Evolutionary conservation across 2,888 invertebrate species (phyloP).

Genomic region (Scaptomyza polygonia): DNA sequence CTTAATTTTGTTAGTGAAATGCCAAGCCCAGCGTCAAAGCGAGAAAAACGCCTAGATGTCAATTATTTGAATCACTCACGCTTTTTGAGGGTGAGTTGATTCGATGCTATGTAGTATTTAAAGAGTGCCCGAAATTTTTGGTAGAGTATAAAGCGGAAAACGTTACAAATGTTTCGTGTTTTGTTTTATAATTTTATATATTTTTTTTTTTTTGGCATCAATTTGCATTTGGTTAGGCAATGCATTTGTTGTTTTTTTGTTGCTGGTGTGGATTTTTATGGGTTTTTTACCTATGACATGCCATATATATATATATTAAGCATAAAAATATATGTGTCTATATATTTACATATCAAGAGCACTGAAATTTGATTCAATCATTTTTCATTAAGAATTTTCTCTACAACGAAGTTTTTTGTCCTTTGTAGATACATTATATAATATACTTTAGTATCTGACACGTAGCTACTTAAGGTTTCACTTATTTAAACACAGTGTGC

Average conservation of each 20-base stretch:
- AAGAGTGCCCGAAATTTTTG: conserved; percentile 11
- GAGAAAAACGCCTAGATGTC: conserved; percentile 17
- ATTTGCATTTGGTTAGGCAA: conserved; percentile 36
- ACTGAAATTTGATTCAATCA: too few relatives aligned
- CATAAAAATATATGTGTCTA: too few relatives aligned
- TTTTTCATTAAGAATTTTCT: too few relatives aligned
- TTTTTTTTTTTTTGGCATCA: background rate
- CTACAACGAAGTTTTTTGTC: too few relatives aligned
- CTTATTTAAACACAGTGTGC: conserved; percentile 30
- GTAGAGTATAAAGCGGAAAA: conserved; percentile 1
- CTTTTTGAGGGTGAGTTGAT: background rate
- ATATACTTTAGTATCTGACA: conserved; percentile 17
- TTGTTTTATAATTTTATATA: conserved; percentile 1
- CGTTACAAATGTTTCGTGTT: conserved; percentile 3
- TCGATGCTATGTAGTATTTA: background rate
- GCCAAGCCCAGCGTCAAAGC: conserved; percentile 34
- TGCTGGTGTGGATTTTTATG: conserved; percentile 6
- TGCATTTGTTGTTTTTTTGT: conserved; percentile 6
- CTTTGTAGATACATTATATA: background rate
- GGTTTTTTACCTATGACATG: conserved; percentile 12
- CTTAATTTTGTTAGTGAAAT: background rate
- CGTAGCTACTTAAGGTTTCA: conserved; percentile 25
- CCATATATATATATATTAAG: too few relatives aligned
- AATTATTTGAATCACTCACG: conserved; percentile 14
- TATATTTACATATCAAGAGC: too few relatives aligned